Percentiles rank a stretch among this genome's conserved stretches.
Evolutionary conservation across 2,113 vertebrate genomes (phyloP).

Genomic region (Etheostoma spectabile): DNA sequence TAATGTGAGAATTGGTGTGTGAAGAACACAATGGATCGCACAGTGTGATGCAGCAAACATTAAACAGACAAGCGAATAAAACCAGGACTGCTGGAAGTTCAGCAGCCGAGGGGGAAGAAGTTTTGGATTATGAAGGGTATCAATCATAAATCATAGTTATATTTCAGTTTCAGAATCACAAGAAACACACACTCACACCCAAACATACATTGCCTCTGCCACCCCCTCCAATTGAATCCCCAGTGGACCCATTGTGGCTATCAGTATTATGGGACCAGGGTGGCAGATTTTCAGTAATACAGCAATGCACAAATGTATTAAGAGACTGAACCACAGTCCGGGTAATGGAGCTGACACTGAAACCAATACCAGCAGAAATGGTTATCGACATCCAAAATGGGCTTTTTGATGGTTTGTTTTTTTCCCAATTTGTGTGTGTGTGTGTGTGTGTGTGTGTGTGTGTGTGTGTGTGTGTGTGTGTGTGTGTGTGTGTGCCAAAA

Average conservation of each 20-base stretch:
- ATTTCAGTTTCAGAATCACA: conserved; percentile 48
- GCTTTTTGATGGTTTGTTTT: conserved; percentile 28
- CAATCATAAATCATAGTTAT: conserved; percentile 69
- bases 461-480: conserved; percentile 1
- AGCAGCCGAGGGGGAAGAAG: conserved; percentile 51
- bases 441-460: conserved; percentile 6
- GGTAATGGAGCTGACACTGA: conserved; percentile 47
- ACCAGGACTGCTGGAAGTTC: conserved; percentile 36
- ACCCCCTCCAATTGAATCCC: conserved; percentile 24
- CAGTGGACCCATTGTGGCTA: conserved; percentile 30
- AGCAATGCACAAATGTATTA: conserved; percentile 47
- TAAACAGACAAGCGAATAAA: conserved; percentile 52
- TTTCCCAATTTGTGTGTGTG: not conserved
- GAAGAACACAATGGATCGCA: conserved; percentile 59
- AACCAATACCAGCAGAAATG: conserved; percentile 54
- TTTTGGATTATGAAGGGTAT: conserved; percentile 66
- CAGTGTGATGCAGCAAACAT: conserved; percentile 55
- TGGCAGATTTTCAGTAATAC: conserved; percentile 56
- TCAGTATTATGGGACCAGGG: conserved; percentile 38
- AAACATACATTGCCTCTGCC: not conserved
- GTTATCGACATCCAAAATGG: conserved; percentile 51
- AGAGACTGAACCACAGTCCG: conserved; percentile 33
- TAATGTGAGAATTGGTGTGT: conserved; percentile 63
- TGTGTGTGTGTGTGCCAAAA: conserved; percentile 24
- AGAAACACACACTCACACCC: conserved; percentile 1